These are phyloP conservation scores for Spea hammondii DNA, from an alignment of 2,797 vertebrate species.

Conservation along the genomic window DNA sequence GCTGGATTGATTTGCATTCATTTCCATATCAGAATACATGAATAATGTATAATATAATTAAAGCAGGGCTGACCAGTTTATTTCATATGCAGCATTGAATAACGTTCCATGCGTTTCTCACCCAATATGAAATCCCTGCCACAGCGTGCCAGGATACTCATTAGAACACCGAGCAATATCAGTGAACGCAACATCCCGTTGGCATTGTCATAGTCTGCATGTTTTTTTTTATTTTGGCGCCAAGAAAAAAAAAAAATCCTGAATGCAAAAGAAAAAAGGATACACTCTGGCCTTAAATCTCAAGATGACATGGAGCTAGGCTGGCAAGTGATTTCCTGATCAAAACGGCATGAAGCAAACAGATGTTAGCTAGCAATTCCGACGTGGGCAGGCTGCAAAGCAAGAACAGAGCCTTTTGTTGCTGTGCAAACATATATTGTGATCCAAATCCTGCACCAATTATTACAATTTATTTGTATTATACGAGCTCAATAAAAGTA, in stretches of 20 bases:
- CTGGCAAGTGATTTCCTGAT: conserved; percentile 45
- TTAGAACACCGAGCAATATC: background rate
- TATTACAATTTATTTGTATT: no score
- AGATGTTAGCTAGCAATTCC: conserved; percentile 39
- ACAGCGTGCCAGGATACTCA: background rate
- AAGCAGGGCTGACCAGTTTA: no score
- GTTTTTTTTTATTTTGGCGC: background rate
- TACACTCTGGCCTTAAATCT: conserved; percentile 25
- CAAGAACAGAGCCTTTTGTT: conserved; percentile 30
- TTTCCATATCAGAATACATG: no score
- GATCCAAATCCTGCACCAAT: background rate
- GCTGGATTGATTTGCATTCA: no score
- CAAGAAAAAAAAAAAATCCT: conserved; percentile 14
- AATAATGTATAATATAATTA: no score
- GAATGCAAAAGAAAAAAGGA: conserved; percentile 37
- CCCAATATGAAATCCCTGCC: no score
- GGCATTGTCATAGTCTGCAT: conserved; percentile 3
- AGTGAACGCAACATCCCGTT: background rate
- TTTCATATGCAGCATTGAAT: no score
- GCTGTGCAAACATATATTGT: conserved; percentile 12
- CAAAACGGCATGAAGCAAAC: conserved; percentile 49
- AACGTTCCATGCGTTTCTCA: no score
- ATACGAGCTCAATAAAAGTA: background rate
- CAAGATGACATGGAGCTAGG: conserved; percentile 42
- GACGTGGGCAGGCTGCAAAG: conserved; percentile 42